Percentiles rank a stretch among this genome's conserved stretches.
These are phyloP conservation scores for Tympanuchus pallidicinctus DNA, from an alignment of 2,113 vertebrate genomes.

Conservation along the genomic window DNA sequence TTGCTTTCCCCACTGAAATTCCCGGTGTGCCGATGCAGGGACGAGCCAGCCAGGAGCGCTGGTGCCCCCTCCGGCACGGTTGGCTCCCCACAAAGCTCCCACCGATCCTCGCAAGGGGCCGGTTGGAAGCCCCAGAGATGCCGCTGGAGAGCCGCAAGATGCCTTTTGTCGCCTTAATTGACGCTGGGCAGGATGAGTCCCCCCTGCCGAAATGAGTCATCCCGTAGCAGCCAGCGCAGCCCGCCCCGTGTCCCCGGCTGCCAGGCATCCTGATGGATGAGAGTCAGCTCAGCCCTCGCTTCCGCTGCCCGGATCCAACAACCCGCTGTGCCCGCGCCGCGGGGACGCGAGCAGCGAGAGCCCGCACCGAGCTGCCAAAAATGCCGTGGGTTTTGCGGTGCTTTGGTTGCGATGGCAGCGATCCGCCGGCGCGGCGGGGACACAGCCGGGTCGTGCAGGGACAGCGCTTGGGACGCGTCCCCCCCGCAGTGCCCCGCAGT, in stretches of 20 bases:
- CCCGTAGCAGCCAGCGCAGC: not conserved
- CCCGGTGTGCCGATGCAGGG: not conserved
- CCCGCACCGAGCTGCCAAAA: not conserved
- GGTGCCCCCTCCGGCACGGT: not conserved
- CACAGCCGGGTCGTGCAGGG: accelerated
- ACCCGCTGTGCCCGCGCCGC: accelerated
- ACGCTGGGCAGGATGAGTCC: not conserved
- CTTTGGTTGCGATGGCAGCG: accelerated
- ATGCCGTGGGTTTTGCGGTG: accelerated
- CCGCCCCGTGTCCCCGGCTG: not conserved
- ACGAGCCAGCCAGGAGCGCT: not conserved
- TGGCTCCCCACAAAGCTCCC: not conserved
- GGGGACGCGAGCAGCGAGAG: not conserved
- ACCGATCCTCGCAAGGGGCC: not conserved
- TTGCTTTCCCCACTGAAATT: not conserved
- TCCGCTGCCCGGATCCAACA: accelerated
- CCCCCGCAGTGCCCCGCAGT: accelerated
- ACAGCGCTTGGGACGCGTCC: accelerated
- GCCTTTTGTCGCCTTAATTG: not conserved
- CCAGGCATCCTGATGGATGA: not conserved
- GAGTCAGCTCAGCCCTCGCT: not conserved
- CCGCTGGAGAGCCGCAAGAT: not conserved
- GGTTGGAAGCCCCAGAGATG: not conserved
- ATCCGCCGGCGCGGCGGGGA: accelerated
- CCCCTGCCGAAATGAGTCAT: not conserved